phyloP scores from a whole-genome alignment of 2,797 vertebrate genomes.

The Silurus aristotelis region DNA sequence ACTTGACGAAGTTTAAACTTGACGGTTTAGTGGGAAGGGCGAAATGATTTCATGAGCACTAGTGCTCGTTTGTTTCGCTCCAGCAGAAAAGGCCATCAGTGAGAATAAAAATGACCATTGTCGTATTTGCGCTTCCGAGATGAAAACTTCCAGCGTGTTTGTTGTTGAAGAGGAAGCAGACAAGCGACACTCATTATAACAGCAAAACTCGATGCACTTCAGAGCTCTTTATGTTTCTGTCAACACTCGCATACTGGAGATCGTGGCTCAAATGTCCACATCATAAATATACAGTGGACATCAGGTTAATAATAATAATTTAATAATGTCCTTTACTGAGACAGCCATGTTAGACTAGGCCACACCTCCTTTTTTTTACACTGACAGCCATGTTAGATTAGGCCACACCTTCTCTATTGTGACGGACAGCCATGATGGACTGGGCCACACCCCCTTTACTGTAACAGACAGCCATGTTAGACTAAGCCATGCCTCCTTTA shows the following conservation, averaged over 20 bases:
- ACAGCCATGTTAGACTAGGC: too few species aligned
- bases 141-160: slow-evolving; percentile 41
- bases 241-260: background rate
- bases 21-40: background rate
- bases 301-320: background rate
- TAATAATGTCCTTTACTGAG: too few species aligned
- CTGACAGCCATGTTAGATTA: too few species aligned
- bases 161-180: background rate
- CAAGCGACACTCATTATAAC: background rate
- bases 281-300: background rate
- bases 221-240: background rate
- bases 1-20: background rate
- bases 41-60: slow-evolving; percentile 19
- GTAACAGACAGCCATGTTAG: too few species aligned
- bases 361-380: too few species aligned
- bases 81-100: background rate
- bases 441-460: too few species aligned
- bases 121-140: background rate
- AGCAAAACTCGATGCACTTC: background rate
- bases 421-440: too few species aligned
- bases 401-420: too few species aligned
- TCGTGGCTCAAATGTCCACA: background rate
- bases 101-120: slow-evolving; percentile 8
- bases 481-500: too few species aligned
- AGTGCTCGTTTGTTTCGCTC: slow-evolving; percentile 23